Base-by-base conservation (phyloP, 2,113 vertebrate species). In the Ellobius talpinus region DNA sequence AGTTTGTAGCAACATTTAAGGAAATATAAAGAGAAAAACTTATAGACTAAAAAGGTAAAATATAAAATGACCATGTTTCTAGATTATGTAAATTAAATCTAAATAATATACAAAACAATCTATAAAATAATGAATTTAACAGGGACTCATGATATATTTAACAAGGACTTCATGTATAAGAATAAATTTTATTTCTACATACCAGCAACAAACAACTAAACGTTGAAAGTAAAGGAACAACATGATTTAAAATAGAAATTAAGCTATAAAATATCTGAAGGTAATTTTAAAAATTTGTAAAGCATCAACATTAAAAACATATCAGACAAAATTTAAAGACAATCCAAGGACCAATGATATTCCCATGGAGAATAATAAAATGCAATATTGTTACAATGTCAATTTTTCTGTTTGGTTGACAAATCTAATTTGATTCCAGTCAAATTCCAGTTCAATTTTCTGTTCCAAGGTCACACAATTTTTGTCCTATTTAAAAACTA, bases 21-120 rank as follows among this genome's bases (percentile, higher is more conserved):
- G 26, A 93, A 73, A 72, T 78, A n/a, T 58, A 96, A 93, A 91
- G 1, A 63, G 77, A 94, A 94, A 82, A 81, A 24, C 13, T 77
- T 91, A 65, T 0, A 65, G 11, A 90, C 7, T 68, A 13, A 31
- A 89, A 93, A 76, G 26, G 0, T 70, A 82, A 87, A 86, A 82
- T 58, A 39, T 52, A 93, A 87, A 84, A 65, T 36, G 14, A 11
- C 42, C 17, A 76, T 89, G 39, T 50, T 77, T 74, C 50, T 61
- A 81, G 45, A 68, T 68, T 29, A 39, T 61, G 21, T 84, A 84
- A 45, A 47, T n/a, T 76, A 92, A 87, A 92, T 58, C 47, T 16
- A 77, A 96, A 78, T 26, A 82, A 66, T 52, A 63, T 78, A 91
- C 9, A 24, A 73, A 91, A 85, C 26, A 87, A 66, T 85, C 39